phyloP scores from a whole-genome alignment of 2,113 vertebrate genomes.

The Dipodomys ordii region DNA sequence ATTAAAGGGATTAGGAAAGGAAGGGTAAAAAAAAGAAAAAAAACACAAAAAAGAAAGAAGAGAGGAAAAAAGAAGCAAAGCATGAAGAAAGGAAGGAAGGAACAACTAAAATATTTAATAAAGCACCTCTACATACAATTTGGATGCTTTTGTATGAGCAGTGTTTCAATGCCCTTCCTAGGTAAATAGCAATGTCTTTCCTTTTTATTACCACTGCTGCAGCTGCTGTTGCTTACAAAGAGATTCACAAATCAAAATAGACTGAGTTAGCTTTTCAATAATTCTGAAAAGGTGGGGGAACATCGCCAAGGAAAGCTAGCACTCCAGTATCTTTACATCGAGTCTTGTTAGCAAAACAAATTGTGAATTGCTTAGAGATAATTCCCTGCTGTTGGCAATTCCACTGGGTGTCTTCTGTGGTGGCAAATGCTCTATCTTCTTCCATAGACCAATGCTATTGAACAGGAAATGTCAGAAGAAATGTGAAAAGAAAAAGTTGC shows the following conservation, averaged over 20 bases:
- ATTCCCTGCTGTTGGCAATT: conserved; percentile 62
- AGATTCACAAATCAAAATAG: conserved; percentile 68
- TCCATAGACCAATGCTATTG: neutral
- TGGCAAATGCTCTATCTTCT: conserved; percentile 7
- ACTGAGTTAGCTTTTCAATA: conserved; percentile 68
- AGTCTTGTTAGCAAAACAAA: conserved; percentile 80
- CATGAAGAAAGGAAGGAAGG: neutral
- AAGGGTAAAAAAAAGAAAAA: neutral
- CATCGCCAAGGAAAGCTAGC: conserved; percentile 37
- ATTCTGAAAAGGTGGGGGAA: conserved; percentile 48
- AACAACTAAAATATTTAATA: neutral
- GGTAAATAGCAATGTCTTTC: conserved; percentile 58
- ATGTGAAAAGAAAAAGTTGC: conserved; percentile 44
- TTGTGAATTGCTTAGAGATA: conserved; percentile 62
- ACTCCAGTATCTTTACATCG: conserved; percentile 58
- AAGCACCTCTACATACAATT: neutral
- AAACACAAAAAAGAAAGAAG: neutral
- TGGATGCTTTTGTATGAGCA: neutral
- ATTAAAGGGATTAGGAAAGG: neutral
- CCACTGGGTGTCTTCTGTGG: conserved; percentile 49
- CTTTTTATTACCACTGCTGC: conserved; percentile 58
- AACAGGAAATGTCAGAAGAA: conserved; percentile 34
- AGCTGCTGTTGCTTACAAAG: conserved; percentile 69
- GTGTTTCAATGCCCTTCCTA: conserved; percentile 39
- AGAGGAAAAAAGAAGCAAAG: neutral